Evolutionary conservation across 2,797 vertebrate genomes (phyloP).

Genomic region (Rhinella marina): DNA sequence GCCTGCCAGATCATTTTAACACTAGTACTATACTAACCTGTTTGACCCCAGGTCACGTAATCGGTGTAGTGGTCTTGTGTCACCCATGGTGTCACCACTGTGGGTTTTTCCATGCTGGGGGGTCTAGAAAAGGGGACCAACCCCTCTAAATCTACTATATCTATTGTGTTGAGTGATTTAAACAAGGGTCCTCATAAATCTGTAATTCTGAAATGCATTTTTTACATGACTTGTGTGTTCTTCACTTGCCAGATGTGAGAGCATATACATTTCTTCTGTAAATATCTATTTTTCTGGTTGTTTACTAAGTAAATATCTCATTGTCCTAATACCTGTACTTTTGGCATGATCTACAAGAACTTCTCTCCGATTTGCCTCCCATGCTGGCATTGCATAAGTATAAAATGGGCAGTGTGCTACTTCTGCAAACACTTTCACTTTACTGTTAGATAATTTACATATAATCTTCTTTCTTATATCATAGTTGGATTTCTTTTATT

Average conservation of each 20-base stretch:
- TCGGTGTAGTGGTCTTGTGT: too few relatives aligned
- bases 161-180: too few relatives aligned
- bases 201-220: not conserved
- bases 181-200: not conserved
- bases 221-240: not conserved
- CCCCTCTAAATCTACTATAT: too few relatives aligned
- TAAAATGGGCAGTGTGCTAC: not conserved
- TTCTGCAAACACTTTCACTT: not conserved
- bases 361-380: not conserved
- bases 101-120: too few relatives aligned
- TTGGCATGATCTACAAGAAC: not conserved
- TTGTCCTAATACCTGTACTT: not conserved
- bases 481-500: not conserved
- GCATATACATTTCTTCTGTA: not conserved
- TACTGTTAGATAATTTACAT: not conserved
- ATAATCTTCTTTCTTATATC: not conserved
- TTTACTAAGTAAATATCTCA: slow-evolving; percentile 26
- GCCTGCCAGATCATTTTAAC: too few relatives aligned
- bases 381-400: not conserved
- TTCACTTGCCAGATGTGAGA: not conserved
- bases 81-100: too few relatives aligned
- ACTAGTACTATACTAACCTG: too few relatives aligned
- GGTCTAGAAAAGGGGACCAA: too few relatives aligned
- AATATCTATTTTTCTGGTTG: not conserved
- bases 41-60: too few relatives aligned